These are phyloP conservation scores for Upupa epops DNA, from an alignment of 2,113 vertebrate genomes.

Conservation along the genomic window DNA sequence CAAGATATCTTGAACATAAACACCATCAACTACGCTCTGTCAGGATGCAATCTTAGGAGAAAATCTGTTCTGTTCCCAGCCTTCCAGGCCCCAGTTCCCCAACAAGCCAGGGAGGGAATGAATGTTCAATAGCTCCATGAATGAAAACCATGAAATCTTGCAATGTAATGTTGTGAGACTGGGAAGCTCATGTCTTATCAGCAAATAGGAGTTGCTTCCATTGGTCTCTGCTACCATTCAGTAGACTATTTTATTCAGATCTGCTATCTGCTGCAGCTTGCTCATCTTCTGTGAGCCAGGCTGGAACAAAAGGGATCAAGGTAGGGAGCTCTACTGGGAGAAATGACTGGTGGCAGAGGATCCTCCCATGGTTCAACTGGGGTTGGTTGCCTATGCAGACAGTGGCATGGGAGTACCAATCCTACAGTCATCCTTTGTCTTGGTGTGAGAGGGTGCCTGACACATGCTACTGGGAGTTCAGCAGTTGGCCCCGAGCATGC, in stretches of 20 bases:
- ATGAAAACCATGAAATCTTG: background rate
- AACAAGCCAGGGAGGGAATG: background rate
- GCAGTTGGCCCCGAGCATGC: constrained; percentile 26
- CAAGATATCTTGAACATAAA: background rate
- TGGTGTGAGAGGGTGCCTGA: background rate
- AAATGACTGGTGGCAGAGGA: background rate
- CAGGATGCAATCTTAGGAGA: background rate
- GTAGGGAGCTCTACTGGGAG: background rate
- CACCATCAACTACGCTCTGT: rapidly evolving
- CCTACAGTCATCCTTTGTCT: rapidly evolving
- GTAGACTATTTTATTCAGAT: background rate
- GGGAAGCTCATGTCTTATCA: background rate
- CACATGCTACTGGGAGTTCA: constrained; percentile 26
- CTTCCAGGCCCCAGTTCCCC: background rate
- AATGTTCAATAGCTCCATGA: background rate
- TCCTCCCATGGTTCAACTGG: background rate
- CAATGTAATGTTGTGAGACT: background rate
- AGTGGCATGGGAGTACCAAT: rapidly evolving
- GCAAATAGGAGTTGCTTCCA: background rate
- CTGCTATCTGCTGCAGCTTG: background rate
- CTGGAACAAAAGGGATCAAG: background rate
- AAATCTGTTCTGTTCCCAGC: background rate
- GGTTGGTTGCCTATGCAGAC: background rate
- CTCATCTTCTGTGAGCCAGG: background rate
- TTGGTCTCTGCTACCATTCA: background rate